Evolutionary conservation across 2,797 vertebrate species (phyloP), one percentile per base, ranked within the genome.

Genomic region (Acipenser transmontanus): DNA sequence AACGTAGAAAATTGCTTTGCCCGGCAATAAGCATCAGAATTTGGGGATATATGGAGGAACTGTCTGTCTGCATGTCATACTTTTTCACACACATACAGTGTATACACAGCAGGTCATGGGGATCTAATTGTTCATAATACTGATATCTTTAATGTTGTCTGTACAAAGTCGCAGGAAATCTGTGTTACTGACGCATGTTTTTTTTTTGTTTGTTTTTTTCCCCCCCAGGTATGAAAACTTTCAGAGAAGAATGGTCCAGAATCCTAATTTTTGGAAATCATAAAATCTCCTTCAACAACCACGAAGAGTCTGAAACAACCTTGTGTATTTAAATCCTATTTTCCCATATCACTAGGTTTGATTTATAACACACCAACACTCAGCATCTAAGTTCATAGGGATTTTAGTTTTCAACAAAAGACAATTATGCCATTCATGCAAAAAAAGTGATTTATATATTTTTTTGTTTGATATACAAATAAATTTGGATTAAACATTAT

Each of bases 201-300:
- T 48, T 65, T n/a, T 52, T 62, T 6, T 7, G 0, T 66, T 34
- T 17, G 9, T 62, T 54, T 57, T 52, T 20, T 65, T 52, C 7
- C 4, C 12, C 8, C 56, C 10, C 75, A 94, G 93, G 93, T 99
- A 97, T 74, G 94, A 98, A 70, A 98, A 93, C 85, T 97, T 97
- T 85, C 94, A 96, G 82, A 91, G 96, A 76, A 84, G 95, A 75
- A 77, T 98, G 87, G 80, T 84, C 67, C 95, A 99, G 87, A 97
- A 99, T 78, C 96, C 95, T 7, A 92, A 93, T 77, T 99, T 97
- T 81, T 99, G 96, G 96, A 98, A 94, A 82, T 94, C 81, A 81
- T 96, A 88, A 84, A 12, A 9, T 56, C 52, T 56, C 52, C 6
- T 34, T 4, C 34, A 34, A 17, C 4, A 34, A 34, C 34, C 34